Base-by-base conservation (phyloP, 2,888 invertebrate genomes). In the Chrysina gloriosa region DNA sequence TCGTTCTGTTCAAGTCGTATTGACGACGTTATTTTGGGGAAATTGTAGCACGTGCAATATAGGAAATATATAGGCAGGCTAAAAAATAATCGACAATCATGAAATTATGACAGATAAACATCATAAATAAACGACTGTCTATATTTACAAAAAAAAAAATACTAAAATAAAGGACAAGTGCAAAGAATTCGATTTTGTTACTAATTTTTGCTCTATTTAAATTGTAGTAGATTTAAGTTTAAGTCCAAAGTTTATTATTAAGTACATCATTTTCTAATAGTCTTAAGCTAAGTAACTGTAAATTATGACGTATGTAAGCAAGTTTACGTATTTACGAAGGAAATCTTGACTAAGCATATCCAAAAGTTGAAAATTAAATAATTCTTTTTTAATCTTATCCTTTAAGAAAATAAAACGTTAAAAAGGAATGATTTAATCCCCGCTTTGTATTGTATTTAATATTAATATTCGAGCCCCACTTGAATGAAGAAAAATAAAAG, bases 161-260 rank as follows among this genome's bases (percentile, higher is more conserved):
- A 61, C 23, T n/a, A n/a, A n/a, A n/a, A n/a, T n/a, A n/a, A n/a
- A n/a, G n/a, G n/a, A n/a, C n/a, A n/a, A n/a, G n/a, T n/a, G n/a
- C n/a, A n/a, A n/a, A n/a, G n/a, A n/a, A n/a, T n/a, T n/a, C n/a
- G n/a, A 11, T 39, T 61, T 50, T 23, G 48, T 61, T 21, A 61
- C 11, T n/a, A n/a, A n/a, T n/a, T n/a, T n/a, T n/a, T n/a, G n/a
- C n/a, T n/a, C n/a, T 36, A 23, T 52, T 52, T 34, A 47, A 29
- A 11, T 48, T 63, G 47, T 50, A 58, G 19, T 45, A 48, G 52
- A 63, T 52, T 63, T 68, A 68, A 68, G 68, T 68, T 63, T 68
- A 65, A 65, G 65, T 48, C 69, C 69, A 69, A 69, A 69, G 69
- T 65, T 68, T 69, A 69, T 58, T 61, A 56, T 69, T 48, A 64